Percentiles rank a stretch among this genome's conserved stretches.
phyloP scores from a whole-genome alignment of 2,797 vertebrate species.

The Propithecus perrieri region DNA sequence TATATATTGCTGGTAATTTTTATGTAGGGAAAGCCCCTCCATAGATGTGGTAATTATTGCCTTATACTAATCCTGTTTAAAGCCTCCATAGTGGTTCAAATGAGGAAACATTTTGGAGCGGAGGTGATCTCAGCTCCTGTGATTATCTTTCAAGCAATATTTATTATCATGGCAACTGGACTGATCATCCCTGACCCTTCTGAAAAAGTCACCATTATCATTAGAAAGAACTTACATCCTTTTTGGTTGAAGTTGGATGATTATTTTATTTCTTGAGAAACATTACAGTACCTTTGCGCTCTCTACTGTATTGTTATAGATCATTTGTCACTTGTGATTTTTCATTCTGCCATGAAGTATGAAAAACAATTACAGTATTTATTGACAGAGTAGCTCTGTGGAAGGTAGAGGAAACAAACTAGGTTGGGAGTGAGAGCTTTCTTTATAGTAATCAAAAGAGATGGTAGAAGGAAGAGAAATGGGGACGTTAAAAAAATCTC shows the following conservation, averaged over 20 bases:
- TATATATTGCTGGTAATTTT: background rate
- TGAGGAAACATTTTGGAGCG: background rate
- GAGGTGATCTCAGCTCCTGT: background rate
- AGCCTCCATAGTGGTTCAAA: background rate
- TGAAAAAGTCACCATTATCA: background rate
- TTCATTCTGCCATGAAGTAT: background rate
- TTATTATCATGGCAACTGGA: background rate
- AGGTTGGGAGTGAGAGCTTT: background rate
- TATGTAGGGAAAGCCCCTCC: background rate
- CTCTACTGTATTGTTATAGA: background rate
- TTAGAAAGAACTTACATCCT: background rate
- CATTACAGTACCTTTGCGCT: background rate
- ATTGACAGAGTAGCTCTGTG: background rate
- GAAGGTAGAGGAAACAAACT: background rate
- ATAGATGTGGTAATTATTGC: background rate
- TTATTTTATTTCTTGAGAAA: background rate
- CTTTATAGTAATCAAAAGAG: background rate
- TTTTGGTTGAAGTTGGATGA: background rate
- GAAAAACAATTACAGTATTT: slow-evolving; percentile 28
- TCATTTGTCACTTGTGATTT: slow-evolving; percentile 10
- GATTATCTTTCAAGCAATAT: background rate
- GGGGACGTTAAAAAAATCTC: too few species aligned
- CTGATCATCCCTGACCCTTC: background rate
- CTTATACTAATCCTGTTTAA: background rate
- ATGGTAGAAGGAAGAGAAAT: background rate